phyloP scores from a whole-genome alignment of 2,113 vertebrate species.

The Pachyramphus minor region DNA sequence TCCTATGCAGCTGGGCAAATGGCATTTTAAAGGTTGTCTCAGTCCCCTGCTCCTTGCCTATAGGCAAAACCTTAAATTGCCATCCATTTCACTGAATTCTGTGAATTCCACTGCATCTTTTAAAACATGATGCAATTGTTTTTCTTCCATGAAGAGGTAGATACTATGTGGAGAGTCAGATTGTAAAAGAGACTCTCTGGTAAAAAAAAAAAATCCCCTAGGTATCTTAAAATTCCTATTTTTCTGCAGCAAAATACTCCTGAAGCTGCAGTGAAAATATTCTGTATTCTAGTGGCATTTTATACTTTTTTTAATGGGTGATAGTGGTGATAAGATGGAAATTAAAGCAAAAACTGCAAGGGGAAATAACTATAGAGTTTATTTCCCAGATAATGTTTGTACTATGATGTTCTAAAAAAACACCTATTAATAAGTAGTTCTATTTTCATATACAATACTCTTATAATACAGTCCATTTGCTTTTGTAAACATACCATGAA shows the following conservation, averaged over 20 bases:
- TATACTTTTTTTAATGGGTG: background rate
- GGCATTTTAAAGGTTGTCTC: background rate
- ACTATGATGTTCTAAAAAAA: slow-evolving; percentile 6
- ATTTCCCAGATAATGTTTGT: slow-evolving; percentile 15
- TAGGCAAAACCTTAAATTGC: background rate
- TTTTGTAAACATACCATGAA: slow-evolving; percentile 59
- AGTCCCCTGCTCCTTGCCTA: background rate
- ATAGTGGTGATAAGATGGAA: background rate
- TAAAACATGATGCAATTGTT: background rate
- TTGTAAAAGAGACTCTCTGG: background rate
- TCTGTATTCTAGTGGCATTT: background rate
- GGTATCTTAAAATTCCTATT: background rate
- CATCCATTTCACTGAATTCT: background rate
- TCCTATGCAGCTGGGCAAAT: accelerated
- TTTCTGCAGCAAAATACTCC: background rate
- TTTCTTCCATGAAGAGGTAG: background rate
- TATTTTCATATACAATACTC: slow-evolving; percentile 37
- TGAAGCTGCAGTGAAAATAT: background rate
- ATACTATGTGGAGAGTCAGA: background rate
- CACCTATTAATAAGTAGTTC: slow-evolving; percentile 27
- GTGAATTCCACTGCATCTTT: too few species aligned
- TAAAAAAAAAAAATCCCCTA: background rate
- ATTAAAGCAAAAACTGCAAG: background rate
- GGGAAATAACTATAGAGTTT: background rate
- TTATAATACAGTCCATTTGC: slow-evolving; percentile 47